Base-by-base conservation (phyloP, 2,888 invertebrate genomes). In the Agrochola macilenta region DNA sequence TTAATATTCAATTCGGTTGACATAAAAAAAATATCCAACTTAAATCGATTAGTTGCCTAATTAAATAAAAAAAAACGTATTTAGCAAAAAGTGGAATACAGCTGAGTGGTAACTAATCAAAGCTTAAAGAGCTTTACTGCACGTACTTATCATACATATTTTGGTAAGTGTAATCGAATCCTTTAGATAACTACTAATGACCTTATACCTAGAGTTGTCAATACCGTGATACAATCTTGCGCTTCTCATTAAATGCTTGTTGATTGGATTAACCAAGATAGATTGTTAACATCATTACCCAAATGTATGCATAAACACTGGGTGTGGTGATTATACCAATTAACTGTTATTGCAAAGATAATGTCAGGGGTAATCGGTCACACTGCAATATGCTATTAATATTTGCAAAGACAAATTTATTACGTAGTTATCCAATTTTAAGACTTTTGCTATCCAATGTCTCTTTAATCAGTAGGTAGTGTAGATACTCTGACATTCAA, bases 341-440 rank as follows among this genome's bases (percentile, higher is more conserved):
- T 82, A 77, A 79, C 17, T 74, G 14, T 63, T 57, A 70, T 72
- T 60, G 69, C 73, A 76, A 63, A 60, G 5, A 73, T 75, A 83
- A 83, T 83, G 81, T 86, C 86, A 81, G 76, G 74, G 68, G 73
- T 81, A 78, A 83, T 81, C 76, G 57, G 66, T 68, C 70, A 83
- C 52, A 70, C 46, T 72, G 74, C 57, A 78, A 83, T 66, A 74
- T 49, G 14, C 61, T 66, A 74, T 76, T 60, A 68, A 74, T 71
- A 74, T 81, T 81, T 70, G 58, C 63, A 61, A 81, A 74, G 23
- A 64, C 54, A 73, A 69, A 74, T 70, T 66, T 14, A 57, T 74
- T 71, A 75, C 52, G 30, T 79, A 58, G 20, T 46, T 35, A 63
- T 61, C 9, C 11, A 74, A 69, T 61, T 65, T 61, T 17, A 2